Evolutionary conservation across 1,140 invertebrate genomes (phyloP).

Genomic region (Solenopsis fugax): DNA sequence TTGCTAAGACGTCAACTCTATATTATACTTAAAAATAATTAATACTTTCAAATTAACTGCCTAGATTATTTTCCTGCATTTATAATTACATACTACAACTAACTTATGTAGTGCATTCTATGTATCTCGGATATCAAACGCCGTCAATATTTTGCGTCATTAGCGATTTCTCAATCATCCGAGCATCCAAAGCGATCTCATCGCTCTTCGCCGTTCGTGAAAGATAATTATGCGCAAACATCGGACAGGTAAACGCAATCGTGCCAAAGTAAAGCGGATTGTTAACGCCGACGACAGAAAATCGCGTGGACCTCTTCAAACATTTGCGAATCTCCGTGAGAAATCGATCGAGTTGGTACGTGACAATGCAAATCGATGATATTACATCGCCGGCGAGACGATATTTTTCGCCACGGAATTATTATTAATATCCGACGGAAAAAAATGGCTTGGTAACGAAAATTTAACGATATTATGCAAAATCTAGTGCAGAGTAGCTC

Average conservation of each 20-base stretch:
- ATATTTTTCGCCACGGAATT: constrained; percentile 56
- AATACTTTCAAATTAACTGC: neutral
- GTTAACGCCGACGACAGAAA: constrained; percentile 56
- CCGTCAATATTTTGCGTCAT: constrained; percentile 56
- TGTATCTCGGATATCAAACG: constrained; percentile 17
- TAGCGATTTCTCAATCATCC: constrained; percentile 53
- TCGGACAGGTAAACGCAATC: constrained; percentile 65
- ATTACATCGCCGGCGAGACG: constrained; percentile 36
- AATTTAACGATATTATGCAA: constrained; percentile 55
- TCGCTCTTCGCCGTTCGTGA: constrained; percentile 53
- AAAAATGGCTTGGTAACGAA: constrained; percentile 47
- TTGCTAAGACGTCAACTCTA: neutral
- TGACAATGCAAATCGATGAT: constrained; percentile 64
- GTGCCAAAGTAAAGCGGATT: constrained; percentile 63
- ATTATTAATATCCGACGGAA: constrained; percentile 50
- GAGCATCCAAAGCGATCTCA: constrained; percentile 54
- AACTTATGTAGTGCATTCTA: neutral
- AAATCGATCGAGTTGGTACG: constrained; percentile 60
- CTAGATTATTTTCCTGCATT: neutral
- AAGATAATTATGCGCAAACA: constrained; percentile 66
- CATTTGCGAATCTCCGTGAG: constrained; percentile 54
- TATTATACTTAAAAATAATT: neutral
- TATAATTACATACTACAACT: neutral
- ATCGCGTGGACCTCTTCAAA: constrained; percentile 63
- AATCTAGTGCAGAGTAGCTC: constrained; percentile 39